phyloP scores from a whole-genome alignment of 2,888 invertebrate genomes.

The Nineta flava region DNA sequence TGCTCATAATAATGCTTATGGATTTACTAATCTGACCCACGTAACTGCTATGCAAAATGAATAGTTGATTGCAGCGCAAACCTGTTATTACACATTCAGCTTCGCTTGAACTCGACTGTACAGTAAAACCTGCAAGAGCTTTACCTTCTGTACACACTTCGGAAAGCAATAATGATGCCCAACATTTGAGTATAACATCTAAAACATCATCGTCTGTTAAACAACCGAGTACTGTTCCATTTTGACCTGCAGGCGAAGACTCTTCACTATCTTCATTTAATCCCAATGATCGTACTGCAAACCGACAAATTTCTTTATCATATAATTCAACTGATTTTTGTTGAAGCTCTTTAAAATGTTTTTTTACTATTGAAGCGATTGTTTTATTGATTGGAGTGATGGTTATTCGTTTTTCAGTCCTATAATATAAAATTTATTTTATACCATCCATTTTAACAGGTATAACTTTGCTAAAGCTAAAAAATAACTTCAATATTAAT shows the following conservation, averaged over 20 bases:
- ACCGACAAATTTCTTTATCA: slow-evolving; percentile 15
- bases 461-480: no score
- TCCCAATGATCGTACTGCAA: slow-evolving; percentile 55
- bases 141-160: slow-evolving; percentile 64
- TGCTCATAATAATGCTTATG: no score
- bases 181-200: slow-evolving; percentile 49
- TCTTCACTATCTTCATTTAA: slow-evolving; percentile 68
- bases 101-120: no score
- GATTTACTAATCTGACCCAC: no score
- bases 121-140: no score
- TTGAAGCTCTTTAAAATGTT: slow-evolving; percentile 21
- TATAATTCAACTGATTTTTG: slow-evolving; percentile 16
- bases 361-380: slow-evolving; percentile 23
- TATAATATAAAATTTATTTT: not conserved
- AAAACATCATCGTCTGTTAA: slow-evolving; percentile 33
- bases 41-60: no score
- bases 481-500: no score
- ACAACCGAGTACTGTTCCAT: slow-evolving; percentile 61
- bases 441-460: no score
- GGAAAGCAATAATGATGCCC: slow-evolving; percentile 67
- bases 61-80: no score
- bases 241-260: slow-evolving; percentile 70
- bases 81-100: no score
- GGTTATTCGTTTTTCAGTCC: slow-evolving; percentile 19
- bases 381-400: slow-evolving; percentile 26